These are phyloP conservation scores for Odontesthes bonariensis DNA, from an alignment of 2,113 vertebrate species.

Conservation along the genomic window DNA sequence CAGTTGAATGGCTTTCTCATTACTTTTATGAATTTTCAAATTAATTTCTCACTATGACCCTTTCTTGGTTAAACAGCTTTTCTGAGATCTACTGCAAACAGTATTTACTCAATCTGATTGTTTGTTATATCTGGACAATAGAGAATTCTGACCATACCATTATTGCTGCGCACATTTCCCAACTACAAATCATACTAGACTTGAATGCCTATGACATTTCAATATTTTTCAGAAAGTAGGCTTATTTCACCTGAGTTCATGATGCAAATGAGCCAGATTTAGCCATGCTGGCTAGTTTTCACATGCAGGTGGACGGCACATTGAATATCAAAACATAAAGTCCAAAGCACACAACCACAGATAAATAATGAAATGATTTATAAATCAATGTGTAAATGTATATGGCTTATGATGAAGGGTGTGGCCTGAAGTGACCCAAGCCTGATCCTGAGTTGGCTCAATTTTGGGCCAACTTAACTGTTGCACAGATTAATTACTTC, in stretches of 20 bases:
- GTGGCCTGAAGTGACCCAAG: no score
- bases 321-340: no score
- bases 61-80: constrained; percentile 38
- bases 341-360: no score
- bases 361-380: no score
- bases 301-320: not conserved
- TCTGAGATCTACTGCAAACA: constrained; percentile 65
- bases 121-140: constrained; percentile 42
- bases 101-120: constrained; percentile 51
- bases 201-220: not conserved
- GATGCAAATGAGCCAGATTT: no score
- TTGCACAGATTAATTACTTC: no score
- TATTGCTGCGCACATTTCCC: not conserved
- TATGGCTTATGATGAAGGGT: no score
- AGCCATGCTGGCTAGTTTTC: not conserved
- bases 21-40: no score
- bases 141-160: not conserved
- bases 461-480: no score
- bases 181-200: not conserved
- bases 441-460: no score
- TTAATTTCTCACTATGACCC: constrained; percentile 29
- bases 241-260: not conserved
- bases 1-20: no score
- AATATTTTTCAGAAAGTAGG: not conserved
- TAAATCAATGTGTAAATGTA: no score